These are phyloP conservation scores for Lutjanus campechanus DNA, from an alignment of 2,797 vertebrate genomes.

Conservation along the genomic window DNA sequence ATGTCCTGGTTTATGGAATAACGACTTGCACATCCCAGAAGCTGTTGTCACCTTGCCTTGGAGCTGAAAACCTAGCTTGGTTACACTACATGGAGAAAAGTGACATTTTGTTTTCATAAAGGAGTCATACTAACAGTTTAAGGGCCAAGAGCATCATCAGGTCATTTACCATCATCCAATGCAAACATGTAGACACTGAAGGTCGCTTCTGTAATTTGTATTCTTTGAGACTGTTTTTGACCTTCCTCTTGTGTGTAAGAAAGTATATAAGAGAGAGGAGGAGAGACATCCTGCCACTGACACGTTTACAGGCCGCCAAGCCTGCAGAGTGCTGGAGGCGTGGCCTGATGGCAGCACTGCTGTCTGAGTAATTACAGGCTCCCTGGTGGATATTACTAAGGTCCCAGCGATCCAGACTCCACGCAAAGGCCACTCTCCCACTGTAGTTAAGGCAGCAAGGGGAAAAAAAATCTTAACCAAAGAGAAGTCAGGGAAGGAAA, in stretches of 20 bases:
- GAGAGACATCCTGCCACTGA: conserved; percentile 83
- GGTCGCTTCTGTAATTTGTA: conserved; percentile 16
- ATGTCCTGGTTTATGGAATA: conserved; percentile 5
- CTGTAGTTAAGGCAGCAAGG: conserved; percentile 59
- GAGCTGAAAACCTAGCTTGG: neutral
- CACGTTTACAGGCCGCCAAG: conserved; percentile 76
- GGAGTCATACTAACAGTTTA: neutral
- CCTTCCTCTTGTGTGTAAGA: conserved; percentile 35
- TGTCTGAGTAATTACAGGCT: conserved; percentile 91
- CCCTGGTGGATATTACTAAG: conserved; percentile 87
- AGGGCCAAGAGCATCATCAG: conserved; percentile 14
- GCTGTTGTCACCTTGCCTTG: conserved; percentile 19
- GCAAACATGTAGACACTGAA: conserved; percentile 25
- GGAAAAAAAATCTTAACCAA: conserved; percentile 45
- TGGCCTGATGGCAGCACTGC: conserved; percentile 82
- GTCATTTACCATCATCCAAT: conserved; percentile 13
- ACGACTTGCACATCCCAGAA: conserved; percentile 11
- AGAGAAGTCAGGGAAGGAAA: conserved; percentile 65
- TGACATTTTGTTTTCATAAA: conserved; percentile 3
- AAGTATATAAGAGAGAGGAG: conserved; percentile 42
- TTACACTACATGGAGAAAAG: neutral
- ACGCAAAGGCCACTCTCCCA: conserved; percentile 71
- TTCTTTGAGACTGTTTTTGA: conserved; percentile 29
- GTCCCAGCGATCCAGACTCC: conserved; percentile 79
- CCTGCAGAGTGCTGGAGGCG: conserved; percentile 76